Evolutionary conservation across 2,888 invertebrate species (phyloP), one percentile per base, ranked within the genome.

Genomic region (Muschampia plurimacula): DNA sequence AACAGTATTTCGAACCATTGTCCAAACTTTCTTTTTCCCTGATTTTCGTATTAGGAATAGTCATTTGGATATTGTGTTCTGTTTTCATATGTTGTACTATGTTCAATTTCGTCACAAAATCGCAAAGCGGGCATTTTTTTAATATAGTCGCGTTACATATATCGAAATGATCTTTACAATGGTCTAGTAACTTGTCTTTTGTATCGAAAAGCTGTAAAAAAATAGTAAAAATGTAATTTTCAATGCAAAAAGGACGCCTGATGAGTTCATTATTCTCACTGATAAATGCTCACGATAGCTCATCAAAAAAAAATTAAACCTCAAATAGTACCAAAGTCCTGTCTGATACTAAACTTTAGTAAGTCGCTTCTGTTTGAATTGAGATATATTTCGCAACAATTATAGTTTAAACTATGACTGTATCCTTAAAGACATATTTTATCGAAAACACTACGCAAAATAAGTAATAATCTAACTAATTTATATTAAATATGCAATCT

Each of bases 121-220:
- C 81, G 49, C 93, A 93, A 0, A 90, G 78, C 0, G 93, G 93
- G 57, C 93, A 93, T 75, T 90, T 93, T 28, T 88, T 88, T 0
- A 92, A 68, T 46, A 85, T 86, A 0, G 79, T 83, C 0, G 83
- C 79, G 65, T 83, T 89, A 79, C 90, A 90, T 0, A 89, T 74
- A 12, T 90, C 89, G 68, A 91, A 92, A 69, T 93, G 93, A 0
- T 82, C 76, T 49, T 82, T 81, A 75, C 91, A 92, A 62, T 93
- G 93, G 0, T 83, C 74, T 12, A 88, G 75, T 0, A 92, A 74
- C 0, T 86, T 80, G 0, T 83, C 74, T 79, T 89, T 89, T 0
- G 90, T 88, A 75, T 85, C 80, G 78, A 86, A 93, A 0, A 93
- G 76, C 93, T 93, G 87, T 2, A 86, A 55, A 55, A 55, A 46